Conservation (phyloP, 2,888 invertebrate genomes). For the Melipona bicolor region DNA sequence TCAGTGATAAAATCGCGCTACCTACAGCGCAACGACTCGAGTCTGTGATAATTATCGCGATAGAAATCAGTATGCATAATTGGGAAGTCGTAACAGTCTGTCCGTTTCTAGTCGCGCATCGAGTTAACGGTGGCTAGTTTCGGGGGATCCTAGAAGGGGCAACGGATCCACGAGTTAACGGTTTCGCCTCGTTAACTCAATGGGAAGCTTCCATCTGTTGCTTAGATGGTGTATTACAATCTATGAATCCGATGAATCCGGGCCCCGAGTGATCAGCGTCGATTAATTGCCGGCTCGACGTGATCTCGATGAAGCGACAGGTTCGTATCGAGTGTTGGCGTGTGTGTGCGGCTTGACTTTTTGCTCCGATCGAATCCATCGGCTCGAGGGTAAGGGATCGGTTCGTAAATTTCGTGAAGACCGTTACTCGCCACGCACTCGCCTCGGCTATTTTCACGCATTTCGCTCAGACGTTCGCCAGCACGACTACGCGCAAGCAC, state of each 20-base stretch:
- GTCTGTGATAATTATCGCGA: constrained; percentile 32
- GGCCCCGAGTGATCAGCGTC: constrained; percentile 58
- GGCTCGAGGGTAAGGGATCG: constrained; percentile 48
- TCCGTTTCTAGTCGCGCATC: constrained; percentile 23
- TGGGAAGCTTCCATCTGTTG: constrained; percentile 62
- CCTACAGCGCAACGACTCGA: constrained; percentile 25
- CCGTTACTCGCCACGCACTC: constrained; percentile 58
- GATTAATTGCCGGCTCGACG: constrained; percentile 70
- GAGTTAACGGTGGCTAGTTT: constrained; percentile 44
- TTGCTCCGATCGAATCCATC: constrained; percentile 19
- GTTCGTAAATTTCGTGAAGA: constrained; percentile 61
- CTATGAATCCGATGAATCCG: constrained; percentile 55
- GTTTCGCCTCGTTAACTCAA: constrained; percentile 64
- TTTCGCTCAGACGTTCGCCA: constrained; percentile 26
- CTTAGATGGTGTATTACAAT: constrained; percentile 67
- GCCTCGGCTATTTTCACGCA: constrained; percentile 40
- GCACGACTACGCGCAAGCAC: constrained; percentile 17
- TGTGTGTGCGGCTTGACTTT: not conserved
- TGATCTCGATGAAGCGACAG: constrained; percentile 59
- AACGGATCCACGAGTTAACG: constrained; percentile 61
- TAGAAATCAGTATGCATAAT: constrained; percentile 37
- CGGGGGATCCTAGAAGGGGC: constrained; percentile 60
- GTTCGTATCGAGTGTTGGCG: not conserved
- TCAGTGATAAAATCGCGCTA: not conserved
- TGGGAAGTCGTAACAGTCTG: constrained; percentile 33